These are phyloP conservation scores for Lepilemur ruficaudatus DNA, from an alignment of 2,797 vertebrate species.

Conservation along the genomic window DNA sequence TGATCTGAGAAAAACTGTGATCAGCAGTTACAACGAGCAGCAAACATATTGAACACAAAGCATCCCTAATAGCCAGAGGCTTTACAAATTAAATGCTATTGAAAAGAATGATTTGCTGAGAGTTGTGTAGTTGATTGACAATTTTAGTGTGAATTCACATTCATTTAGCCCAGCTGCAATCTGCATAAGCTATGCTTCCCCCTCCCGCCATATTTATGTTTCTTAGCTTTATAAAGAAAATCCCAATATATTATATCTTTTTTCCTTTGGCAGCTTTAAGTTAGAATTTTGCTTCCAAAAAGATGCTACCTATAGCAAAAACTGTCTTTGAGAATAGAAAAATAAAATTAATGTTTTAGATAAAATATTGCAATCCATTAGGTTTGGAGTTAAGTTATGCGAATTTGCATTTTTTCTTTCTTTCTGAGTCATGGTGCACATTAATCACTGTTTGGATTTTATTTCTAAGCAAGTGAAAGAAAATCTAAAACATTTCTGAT, in stretches of 20 bases:
- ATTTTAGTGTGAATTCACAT: conserved; percentile 14
- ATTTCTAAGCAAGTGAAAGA: conserved; percentile 46
- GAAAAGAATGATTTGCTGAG: conserved; percentile 57
- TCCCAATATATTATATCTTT: conserved; percentile 56
- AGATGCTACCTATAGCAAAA: conserved; percentile 41
- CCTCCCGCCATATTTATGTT: conserved; percentile 47
- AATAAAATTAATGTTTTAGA: conserved; percentile 49
- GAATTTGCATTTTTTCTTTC: background rate
- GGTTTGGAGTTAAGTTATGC: background rate
- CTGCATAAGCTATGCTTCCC: background rate
- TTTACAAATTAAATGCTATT: conserved; percentile 9
- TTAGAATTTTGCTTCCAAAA: background rate
- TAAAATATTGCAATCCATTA: conserved; percentile 3
- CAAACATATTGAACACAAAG: conserved; percentile 22
- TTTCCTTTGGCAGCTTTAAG: conserved; percentile 59
- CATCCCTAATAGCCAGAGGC: background rate
- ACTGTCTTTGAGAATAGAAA: conserved; percentile 42
- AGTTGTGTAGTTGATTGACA: conserved; percentile 42
- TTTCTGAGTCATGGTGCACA: background rate
- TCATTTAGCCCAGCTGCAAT: conserved; percentile 40
- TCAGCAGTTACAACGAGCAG: background rate
- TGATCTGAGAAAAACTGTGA: conserved; percentile 45
- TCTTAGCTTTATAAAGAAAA: conserved; percentile 38
- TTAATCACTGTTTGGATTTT: background rate
- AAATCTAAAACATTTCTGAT: conserved; percentile 16